Evolutionary conservation across 2,888 invertebrate species (phyloP), one percentile per base, ranked within the genome.

Genomic region (Tridacna gigas): DNA sequence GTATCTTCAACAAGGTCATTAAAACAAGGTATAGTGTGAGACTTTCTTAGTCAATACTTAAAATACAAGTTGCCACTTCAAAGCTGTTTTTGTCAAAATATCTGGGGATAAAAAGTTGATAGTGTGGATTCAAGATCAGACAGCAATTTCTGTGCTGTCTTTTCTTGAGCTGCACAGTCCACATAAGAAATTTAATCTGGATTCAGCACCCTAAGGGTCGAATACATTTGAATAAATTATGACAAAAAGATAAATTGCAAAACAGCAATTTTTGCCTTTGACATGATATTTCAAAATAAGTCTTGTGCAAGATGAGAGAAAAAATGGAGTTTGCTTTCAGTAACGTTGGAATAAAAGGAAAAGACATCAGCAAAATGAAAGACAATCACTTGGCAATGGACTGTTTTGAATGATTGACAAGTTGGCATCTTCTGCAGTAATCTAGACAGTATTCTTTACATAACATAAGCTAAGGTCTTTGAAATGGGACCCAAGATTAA

Each of bases 401-500:
- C 13, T 65, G 15, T 25, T 67, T 15, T 13, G 15, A 12, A 37
- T 71, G 71, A 71, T 71, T 71, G 71, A 71, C 71, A 71, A 12
- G 48, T 51, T 51, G 51, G 51, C 4, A 51, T 51, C 25, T 45
- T 71, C 51, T 47, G 51, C 26, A 51, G 51, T 71, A 51, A 48
- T 71, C 26, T 13, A 15, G 1, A 51, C 4, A 51, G 48, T 26
- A 26, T 71, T 51, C 51, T 71, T 71, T 51, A 71, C 71, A 48
- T 51, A 25, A 71, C 45, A 71, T 74, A 74, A 60, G 25, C 65
- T 18, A 26, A 47, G 63, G 71, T 28, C 45, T 77, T 80, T 76
- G 69, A 76, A 82, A 69, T 51, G 78, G 22, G 47, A 79, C 69
- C 25, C 22, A 45, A 65, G 61, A 80, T 83, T 73, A 85, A 77